phyloP scores from a whole-genome alignment of 2,797 vertebrate genomes.

The Pipistrellus kuhlii region DNA sequence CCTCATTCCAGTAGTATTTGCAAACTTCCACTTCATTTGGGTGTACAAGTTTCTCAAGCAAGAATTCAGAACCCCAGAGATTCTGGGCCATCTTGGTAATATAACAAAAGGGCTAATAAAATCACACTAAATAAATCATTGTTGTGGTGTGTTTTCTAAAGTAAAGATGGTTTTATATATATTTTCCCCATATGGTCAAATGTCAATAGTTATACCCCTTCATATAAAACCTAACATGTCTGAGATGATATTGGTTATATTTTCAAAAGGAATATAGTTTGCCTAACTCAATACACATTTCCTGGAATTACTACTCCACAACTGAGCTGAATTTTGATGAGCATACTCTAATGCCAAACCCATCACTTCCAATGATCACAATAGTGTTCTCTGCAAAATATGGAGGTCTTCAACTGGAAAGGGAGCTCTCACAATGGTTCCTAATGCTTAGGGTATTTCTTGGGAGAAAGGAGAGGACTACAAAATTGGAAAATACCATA shows the following conservation, averaged over 20 bases:
- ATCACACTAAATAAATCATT: slow-evolving; percentile 24
- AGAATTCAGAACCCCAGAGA: neutral
- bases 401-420: neutral
- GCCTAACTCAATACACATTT: slow-evolving; percentile 4
- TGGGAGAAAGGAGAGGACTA: neutral
- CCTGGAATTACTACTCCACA: slow-evolving; percentile 4
- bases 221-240: neutral
- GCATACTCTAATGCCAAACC: neutral
- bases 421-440: neutral
- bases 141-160: neutral
- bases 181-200: neutral
- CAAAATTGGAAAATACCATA: neutral
- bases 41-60: neutral
- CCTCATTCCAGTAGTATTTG: neutral
- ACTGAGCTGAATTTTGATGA: slow-evolving; percentile 38
- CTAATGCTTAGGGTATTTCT: neutral
- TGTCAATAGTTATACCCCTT: neutral
- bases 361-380: neutral
- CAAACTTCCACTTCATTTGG: neutral
- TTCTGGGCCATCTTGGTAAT: neutral
- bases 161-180: slow-evolving; percentile 29
- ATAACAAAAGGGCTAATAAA: slow-evolving; percentile 39
- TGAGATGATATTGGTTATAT: neutral
- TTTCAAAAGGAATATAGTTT: slow-evolving; percentile 17
- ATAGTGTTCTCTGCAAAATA: neutral